phyloP scores from a whole-genome alignment of 2,797 vertebrate species.

The Lophotriccus pileatus region DNA sequence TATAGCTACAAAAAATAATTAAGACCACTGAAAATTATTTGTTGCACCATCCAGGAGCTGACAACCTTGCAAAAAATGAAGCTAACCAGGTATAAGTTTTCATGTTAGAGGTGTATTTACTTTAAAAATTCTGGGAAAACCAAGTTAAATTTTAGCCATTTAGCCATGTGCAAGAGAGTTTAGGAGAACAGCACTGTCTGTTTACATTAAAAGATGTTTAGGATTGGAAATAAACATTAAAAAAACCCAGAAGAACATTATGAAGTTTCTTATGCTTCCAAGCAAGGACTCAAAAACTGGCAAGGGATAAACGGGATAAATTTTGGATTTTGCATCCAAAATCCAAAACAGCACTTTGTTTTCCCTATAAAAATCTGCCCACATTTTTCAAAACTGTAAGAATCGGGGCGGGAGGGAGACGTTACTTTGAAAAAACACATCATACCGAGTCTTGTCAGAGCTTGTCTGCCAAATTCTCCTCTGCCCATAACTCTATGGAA shows the following conservation, averaged over 20 bases:
- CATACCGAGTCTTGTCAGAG: background rate
- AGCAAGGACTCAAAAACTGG: background rate
- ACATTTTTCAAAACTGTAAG: background rate
- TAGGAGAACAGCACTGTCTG: background rate
- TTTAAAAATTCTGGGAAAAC: background rate
- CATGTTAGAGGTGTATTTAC: background rate
- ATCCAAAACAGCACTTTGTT: background rate
- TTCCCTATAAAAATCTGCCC: background rate
- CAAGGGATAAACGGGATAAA: background rate
- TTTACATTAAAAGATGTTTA: background rate
- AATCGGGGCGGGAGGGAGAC: accelerated
- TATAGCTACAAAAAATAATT: background rate
- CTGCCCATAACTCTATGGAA: background rate
- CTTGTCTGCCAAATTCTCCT: background rate
- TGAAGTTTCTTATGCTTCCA: background rate
- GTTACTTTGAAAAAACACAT: background rate
- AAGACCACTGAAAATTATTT: background rate
- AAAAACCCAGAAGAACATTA: background rate
- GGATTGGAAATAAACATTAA: background rate
- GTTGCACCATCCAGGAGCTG: background rate
- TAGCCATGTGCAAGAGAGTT: background rate
- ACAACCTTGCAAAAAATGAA: background rate
- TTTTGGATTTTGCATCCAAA: background rate
- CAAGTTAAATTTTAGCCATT: background rate
- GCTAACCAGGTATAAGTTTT: background rate